Evolutionary conservation across 2,888 invertebrate genomes (phyloP).

Genomic region (Malacosoma neustria): DNA sequence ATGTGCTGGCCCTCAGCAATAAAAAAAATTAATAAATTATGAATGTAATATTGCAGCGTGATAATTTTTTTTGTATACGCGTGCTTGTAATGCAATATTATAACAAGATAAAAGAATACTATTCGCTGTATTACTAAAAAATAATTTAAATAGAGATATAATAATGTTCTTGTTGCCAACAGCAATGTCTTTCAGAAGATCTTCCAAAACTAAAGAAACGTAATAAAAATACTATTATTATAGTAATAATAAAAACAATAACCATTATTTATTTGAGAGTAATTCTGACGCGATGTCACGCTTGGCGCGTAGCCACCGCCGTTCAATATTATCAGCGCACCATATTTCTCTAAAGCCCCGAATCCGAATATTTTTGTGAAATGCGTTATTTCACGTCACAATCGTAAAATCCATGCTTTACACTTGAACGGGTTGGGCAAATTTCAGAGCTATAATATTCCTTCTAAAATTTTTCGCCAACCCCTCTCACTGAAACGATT

Average conservation of each 20-base stretch:
- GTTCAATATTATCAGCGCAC: conserved; percentile 1
- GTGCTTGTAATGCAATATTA: too few species aligned
- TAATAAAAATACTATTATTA: conserved; percentile 1
- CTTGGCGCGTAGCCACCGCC: conserved; percentile 10
- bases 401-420: conserved; percentile 25
- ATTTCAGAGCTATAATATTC: conserved; percentile 2
- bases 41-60: too few species aligned
- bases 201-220: too few species aligned
- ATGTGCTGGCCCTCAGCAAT: too few species aligned
- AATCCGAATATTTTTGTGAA: conserved; percentile 18
- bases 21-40: too few species aligned
- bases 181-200: too few species aligned
- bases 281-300: conserved; percentile 5
- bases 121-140: too few species aligned
- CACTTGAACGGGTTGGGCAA: conserved; percentile 11
- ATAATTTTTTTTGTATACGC: too few species aligned
- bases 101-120: too few species aligned
- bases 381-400: conserved; percentile 21
- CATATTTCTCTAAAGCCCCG: conserved; percentile 4
- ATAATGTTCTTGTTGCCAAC: too few species aligned
- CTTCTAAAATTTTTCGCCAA: background rate
- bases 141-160: too few species aligned
- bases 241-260: conserved; percentile 2
- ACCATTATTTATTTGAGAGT: background rate
- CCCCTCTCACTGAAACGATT: background rate